Conservation (phyloP, 2,113 vertebrate genomes). For the Scartelaos histophorus region DNA sequence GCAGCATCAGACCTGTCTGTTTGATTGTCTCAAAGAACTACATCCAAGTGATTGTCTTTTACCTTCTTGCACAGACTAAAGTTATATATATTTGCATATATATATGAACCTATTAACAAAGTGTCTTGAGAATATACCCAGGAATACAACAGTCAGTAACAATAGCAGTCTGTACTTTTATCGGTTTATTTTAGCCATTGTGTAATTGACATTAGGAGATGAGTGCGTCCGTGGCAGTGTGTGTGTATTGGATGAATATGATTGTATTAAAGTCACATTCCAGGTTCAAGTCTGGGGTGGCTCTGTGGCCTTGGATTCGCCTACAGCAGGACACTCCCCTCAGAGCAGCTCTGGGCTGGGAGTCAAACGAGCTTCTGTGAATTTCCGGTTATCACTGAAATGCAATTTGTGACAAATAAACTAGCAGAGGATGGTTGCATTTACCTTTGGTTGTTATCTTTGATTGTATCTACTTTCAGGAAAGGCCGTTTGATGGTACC, state of each 20-base stretch:
- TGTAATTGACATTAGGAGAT: conserved; percentile 53
- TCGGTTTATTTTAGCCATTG: conserved; percentile 53
- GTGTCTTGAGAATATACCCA: conserved; percentile 80
- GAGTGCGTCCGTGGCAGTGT: conserved; percentile 45
- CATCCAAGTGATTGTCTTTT: conserved; percentile 78
- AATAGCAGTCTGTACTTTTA: conserved; percentile 73
- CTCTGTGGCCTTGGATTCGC: conserved; percentile 71
- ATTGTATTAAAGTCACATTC: conserved; percentile 73
- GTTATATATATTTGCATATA: conserved; percentile 69
- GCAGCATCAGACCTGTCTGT: conserved; percentile 42
- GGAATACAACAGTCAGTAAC: conserved; percentile 75
- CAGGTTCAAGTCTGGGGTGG: conserved; percentile 68
- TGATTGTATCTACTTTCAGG: conserved; percentile 66
- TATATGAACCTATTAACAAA: conserved; percentile 78
- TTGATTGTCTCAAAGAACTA: conserved; percentile 62
- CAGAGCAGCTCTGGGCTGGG: conserved; percentile 29
- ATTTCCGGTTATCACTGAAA: conserved; percentile 50
- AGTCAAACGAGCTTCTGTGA: conserved; percentile 50
- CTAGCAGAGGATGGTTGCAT: conserved; percentile 41
- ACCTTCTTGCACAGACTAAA: conserved; percentile 81
- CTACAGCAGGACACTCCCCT: conserved; percentile 51
- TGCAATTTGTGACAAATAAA: conserved; percentile 17
- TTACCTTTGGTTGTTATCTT: conserved; percentile 54
- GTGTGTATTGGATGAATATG: conserved; percentile 60
- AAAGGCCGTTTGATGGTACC: conserved; percentile 62